A percentile compares a stretch with the other conserved stretches of the same genome.
These are phyloP conservation scores for Apolygus lucorum DNA, from an alignment of 1,140 invertebrate species.

Conservation along the genomic window DNA sequence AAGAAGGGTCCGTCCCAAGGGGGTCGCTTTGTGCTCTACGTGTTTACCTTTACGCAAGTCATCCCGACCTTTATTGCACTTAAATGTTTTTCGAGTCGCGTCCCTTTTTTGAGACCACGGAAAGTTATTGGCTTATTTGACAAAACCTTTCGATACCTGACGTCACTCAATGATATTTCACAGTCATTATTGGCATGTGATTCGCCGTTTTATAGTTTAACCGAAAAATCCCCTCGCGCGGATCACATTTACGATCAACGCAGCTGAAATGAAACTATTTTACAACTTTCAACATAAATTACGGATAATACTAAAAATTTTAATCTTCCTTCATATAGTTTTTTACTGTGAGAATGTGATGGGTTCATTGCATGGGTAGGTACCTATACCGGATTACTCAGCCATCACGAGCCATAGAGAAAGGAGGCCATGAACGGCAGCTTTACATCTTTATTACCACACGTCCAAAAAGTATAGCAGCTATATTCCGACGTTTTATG, in stretches of 20 bases:
- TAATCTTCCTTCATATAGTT: not conserved
- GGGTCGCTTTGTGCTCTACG: not conserved
- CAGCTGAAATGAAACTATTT: slow-evolving; percentile 7
- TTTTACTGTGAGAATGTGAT: slow-evolving; percentile 4
- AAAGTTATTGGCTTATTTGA: slow-evolving; percentile 5
- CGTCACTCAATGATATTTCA: not conserved
- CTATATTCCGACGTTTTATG: not conserved
- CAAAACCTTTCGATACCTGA: not conserved
- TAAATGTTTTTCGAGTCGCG: not conserved
- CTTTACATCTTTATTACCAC: not conserved
- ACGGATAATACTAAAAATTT: slow-evolving; percentile 15
- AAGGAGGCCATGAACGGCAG: not conserved
- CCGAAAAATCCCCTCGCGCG: not conserved
- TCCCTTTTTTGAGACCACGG: not conserved
- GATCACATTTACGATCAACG: slow-evolving; percentile 1
- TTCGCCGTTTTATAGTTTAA: slow-evolving; percentile 13
- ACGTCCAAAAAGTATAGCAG: not conserved
- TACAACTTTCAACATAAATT: slow-evolving; percentile 8
- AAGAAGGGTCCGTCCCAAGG: too few relatives aligned
- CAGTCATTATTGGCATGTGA: slow-evolving; percentile 13
- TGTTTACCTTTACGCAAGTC: slow-evolving; percentile 15
- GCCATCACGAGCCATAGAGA: not conserved
- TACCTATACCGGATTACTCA: too few relatives aligned
- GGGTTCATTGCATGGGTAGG: not conserved
- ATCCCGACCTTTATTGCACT: not conserved